Evolutionary conservation across 2,888 invertebrate species (phyloP), one percentile per base, ranked within the genome.

Genomic region (Dione vanillae): DNA sequence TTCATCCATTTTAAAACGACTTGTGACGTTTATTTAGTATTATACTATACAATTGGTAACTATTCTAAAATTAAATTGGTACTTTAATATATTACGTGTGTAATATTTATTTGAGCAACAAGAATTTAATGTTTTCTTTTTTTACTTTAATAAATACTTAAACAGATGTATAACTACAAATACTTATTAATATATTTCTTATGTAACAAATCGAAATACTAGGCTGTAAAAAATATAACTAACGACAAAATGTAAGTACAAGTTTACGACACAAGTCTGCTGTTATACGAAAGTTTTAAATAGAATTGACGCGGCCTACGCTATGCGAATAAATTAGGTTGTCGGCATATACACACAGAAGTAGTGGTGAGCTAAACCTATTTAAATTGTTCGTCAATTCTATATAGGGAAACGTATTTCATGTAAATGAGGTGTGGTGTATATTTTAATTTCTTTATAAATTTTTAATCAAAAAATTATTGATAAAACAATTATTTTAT

Each of bases 251-350:
- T 45, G 11, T 27, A 27, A 27, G 27, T 27, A 45, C 16, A 49
- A 64, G 37, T 41, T 59, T 43, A 43, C 20, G 19, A 43, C 0
- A 49, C 16, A 19, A 65, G 19, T 62, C 43, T 70, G 51, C 49
- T 74, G 14, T 41, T 52, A 64, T 37, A 54, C 65, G 37, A 65
- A 73, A 74, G 77, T 83, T 85, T 79, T 83, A 86, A 87, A 88
- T 89, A 89, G 87, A 87, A 77, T 82, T 84, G 84, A 84, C 81
- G 81, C 78, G 81, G 75, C 73, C 70, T 68, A 75, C 77, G 75
- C 78, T 78, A 81, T 73, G 77, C 82, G 72, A 75, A 72, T 77
- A 81, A 83, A 82, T 83, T 65, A 61, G 51, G 51, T 61, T 35
- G 59, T 40, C 8, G 35, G 47, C 52, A 47, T 67, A 45, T 62